These are phyloP conservation scores for Drosophila niveifrons DNA, from an alignment of 2,888 invertebrate genomes.

Conservation along the genomic window DNA sequence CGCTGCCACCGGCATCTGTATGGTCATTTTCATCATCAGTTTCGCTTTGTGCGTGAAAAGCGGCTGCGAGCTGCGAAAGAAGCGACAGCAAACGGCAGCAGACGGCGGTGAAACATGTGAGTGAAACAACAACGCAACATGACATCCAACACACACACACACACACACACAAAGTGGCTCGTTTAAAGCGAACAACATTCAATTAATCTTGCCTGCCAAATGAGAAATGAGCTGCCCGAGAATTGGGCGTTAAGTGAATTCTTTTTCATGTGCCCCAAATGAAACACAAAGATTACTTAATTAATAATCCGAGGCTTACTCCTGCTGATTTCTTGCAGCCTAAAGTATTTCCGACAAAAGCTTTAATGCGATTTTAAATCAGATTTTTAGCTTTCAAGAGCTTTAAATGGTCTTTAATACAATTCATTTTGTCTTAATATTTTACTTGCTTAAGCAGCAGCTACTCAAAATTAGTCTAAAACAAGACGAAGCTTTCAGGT, in stretches of 20 bases:
- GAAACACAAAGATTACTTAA: background rate
- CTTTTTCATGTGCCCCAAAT: background rate
- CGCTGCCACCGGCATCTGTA: slow-evolving; percentile 75
- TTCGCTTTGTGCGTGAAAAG: slow-evolving; percentile 78
- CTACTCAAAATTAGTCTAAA: too few species aligned
- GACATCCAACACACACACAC: too few species aligned
- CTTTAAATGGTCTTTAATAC: background rate
- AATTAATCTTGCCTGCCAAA: background rate
- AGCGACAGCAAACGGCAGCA: slow-evolving; percentile 28
- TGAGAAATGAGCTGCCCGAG: background rate
- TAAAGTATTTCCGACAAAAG: background rate
- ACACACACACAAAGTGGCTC: slow-evolving; percentile 1
- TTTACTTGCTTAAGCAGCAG: too few species aligned
- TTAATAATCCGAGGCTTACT: background rate
- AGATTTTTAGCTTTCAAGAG: background rate
- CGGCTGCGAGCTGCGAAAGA: slow-evolving; percentile 64
- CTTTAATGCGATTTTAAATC: background rate
- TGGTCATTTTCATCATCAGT: slow-evolving; percentile 73
- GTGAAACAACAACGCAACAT: slow-evolving; percentile 23
- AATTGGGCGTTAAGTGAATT: background rate
- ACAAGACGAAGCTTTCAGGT: too few species aligned
- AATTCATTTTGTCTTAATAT: background rate
- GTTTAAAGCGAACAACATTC: background rate
- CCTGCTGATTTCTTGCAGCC: background rate
- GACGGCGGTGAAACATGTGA: slow-evolving; percentile 54